Evolutionary conservation across 2,797 vertebrate species (phyloP).

Genomic region (Holocentrus rufus): DNA sequence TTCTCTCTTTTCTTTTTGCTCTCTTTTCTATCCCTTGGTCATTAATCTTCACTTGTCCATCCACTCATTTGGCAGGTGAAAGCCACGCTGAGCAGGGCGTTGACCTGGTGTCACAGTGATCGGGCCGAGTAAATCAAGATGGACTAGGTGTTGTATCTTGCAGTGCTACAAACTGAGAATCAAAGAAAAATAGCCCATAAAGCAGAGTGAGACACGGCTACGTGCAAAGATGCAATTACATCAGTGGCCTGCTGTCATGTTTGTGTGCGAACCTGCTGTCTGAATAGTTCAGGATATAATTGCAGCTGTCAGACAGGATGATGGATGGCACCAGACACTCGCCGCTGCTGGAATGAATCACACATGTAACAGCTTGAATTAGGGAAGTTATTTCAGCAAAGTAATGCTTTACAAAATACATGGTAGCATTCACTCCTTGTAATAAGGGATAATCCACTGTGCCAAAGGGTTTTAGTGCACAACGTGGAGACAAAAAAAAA

Average conservation of each 20-base stretch:
- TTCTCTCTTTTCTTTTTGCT: no score
- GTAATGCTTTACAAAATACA: constrained; percentile 32
- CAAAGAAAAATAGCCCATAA: constrained; percentile 6
- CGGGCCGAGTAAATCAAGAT: neutral
- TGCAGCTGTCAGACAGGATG: constrained; percentile 53
- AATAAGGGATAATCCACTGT: neutral
- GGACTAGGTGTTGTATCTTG: neutral
- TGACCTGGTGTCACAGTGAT: no score
- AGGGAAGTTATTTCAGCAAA: constrained; percentile 22
- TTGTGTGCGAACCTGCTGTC: constrained; percentile 39
- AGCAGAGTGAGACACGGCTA: constrained; percentile 22
- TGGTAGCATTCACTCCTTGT: constrained; percentile 21
- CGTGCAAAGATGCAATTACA: constrained; percentile 32
- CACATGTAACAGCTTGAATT: constrained; percentile 33
- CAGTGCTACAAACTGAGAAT: neutral
- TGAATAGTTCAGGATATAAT: constrained; percentile 47
- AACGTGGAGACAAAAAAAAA: no score
- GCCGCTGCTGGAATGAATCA: constrained; percentile 9
- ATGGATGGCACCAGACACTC: constrained; percentile 46
- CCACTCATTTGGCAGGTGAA: no score
- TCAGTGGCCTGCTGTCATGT: constrained; percentile 31
- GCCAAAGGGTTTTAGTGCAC: no score
- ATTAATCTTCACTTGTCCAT: no score
- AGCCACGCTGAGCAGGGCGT: no score
- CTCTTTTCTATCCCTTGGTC: no score